phyloP scores from a whole-genome alignment of 2,113 vertebrate genomes.

The Thryonomys swinderianus region DNA sequence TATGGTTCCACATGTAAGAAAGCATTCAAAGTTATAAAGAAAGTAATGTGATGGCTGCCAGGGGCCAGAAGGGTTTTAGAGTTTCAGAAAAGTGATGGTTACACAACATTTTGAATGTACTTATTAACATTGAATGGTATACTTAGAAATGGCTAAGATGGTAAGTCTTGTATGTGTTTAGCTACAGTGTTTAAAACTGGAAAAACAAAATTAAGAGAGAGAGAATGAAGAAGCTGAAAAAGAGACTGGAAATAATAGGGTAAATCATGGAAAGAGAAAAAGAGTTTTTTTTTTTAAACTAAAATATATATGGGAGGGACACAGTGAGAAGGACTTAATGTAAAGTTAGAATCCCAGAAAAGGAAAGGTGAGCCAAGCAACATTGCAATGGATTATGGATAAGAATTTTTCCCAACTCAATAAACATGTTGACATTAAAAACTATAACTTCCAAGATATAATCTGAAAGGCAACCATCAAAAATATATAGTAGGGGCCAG shows the following conservation, averaged over 20 bases:
- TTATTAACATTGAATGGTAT: background rate
- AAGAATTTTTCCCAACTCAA: constrained; percentile 6
- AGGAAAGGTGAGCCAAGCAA: background rate
- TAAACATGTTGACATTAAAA: background rate
- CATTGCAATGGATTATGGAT: background rate
- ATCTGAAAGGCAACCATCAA: background rate
- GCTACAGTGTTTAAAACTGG: background rate
- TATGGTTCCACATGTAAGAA: background rate
- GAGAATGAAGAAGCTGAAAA: background rate
- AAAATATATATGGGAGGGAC: too few relatives aligned
- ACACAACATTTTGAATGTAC: background rate
- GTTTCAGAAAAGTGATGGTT: background rate
- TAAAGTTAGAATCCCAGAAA: background rate
- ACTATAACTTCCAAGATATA: background rate
- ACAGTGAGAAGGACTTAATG: background rate
- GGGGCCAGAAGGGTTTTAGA: background rate
- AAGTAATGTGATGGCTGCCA: background rate
- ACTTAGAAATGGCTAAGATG: background rate
- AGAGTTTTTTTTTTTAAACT: background rate
- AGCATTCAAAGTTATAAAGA: background rate
- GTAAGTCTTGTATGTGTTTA: background rate
- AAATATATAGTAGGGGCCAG: background rate
- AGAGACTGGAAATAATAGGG: too few relatives aligned
- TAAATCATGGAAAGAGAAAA: too few relatives aligned
- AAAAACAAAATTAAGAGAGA: background rate